These are phyloP conservation scores for Quadriops clusia DNA, from an alignment of 2,888 invertebrate species.

Conservation along the genomic window DNA sequence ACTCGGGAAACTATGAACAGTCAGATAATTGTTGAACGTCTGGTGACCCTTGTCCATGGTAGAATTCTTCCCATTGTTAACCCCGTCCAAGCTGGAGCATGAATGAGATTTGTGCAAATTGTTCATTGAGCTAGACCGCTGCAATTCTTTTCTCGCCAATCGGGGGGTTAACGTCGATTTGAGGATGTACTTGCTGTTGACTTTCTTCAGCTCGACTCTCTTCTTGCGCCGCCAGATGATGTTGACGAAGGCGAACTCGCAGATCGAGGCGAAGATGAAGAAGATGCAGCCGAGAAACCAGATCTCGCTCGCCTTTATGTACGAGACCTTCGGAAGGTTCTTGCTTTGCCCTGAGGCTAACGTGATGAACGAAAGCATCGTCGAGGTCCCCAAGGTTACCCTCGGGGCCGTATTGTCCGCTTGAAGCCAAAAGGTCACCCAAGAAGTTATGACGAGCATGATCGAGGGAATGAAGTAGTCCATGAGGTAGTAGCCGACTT, in stretches of 20 bases:
- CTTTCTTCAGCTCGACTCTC: conserved; percentile 57
- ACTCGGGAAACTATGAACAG: conserved; percentile 45
- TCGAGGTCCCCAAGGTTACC: conserved; percentile 70
- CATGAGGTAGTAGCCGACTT: conserved; percentile 79
- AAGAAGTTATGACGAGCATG: conserved; percentile 74
- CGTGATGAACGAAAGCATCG: conserved; percentile 80
- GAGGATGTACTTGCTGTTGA: conserved; percentile 71
- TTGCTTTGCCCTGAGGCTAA: conserved; percentile 75
- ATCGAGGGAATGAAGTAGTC: conserved; percentile 82
- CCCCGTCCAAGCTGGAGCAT: conserved; percentile 55
- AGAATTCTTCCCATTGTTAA: conserved; percentile 37
- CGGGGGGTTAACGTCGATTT: conserved; percentile 74
- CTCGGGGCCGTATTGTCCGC: conserved; percentile 76
- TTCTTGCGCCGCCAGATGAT: conserved; percentile 68
- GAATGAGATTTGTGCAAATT: conserved; percentile 58
- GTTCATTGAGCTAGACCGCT: conserved; percentile 48
- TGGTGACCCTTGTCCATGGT: conserved; percentile 9
- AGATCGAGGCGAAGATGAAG: conserved; percentile 74
- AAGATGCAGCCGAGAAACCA: conserved; percentile 80
- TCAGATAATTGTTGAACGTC: conserved; percentile 22
- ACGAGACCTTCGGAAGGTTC: conserved; percentile 77
- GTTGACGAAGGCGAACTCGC: conserved; percentile 82
- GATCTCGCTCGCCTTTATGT: conserved; percentile 81
- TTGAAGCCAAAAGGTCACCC: conserved; percentile 85
- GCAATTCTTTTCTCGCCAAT: conserved; percentile 57